Conservation (phyloP, 1,140 invertebrate species). For the Phymorhynchus buccinoides region DNA sequence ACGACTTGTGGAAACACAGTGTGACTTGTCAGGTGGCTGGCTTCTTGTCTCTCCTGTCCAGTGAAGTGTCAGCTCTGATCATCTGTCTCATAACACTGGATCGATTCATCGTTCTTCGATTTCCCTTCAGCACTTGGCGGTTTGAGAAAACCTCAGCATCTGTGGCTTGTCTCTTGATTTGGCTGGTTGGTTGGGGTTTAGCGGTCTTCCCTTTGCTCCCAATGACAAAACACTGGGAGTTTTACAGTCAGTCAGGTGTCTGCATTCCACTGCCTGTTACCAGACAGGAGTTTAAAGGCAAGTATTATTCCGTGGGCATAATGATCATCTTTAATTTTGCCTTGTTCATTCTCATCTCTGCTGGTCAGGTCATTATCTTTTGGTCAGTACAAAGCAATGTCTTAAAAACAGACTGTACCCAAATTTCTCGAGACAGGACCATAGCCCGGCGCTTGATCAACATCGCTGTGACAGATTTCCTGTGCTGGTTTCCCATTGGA, state of each 20-base stretch:
- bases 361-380: constrained; percentile 49
- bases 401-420: not conserved
- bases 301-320: constrained; percentile 45
- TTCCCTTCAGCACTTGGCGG: constrained; percentile 51
- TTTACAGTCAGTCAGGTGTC: constrained; percentile 51
- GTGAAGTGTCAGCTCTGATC: constrained; percentile 57
- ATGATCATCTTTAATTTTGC: constrained; percentile 51
- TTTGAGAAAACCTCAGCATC: constrained; percentile 39
- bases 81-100: constrained; percentile 52
- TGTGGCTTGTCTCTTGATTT: constrained; percentile 27
- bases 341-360: constrained; percentile 46
- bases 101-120: constrained; percentile 55
- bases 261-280: constrained; percentile 52
- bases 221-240: constrained; percentile 23
- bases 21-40: constrained; percentile 54
- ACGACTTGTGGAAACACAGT: constrained; percentile 55
- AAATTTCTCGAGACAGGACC: constrained; percentile 29
- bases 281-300: constrained; percentile 28
- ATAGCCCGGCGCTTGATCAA: constrained; percentile 45
- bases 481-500: constrained; percentile 37
- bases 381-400: constrained; percentile 26
- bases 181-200: constrained; percentile 37
- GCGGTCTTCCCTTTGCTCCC: constrained; percentile 40
- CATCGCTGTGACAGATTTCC: constrained; percentile 43
- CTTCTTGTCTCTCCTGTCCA: constrained; percentile 57